Percentiles rank a stretch among this genome's conserved stretches.
phyloP scores from a whole-genome alignment of 2,797 vertebrate species.

The Sebastolobus alascanus region DNA sequence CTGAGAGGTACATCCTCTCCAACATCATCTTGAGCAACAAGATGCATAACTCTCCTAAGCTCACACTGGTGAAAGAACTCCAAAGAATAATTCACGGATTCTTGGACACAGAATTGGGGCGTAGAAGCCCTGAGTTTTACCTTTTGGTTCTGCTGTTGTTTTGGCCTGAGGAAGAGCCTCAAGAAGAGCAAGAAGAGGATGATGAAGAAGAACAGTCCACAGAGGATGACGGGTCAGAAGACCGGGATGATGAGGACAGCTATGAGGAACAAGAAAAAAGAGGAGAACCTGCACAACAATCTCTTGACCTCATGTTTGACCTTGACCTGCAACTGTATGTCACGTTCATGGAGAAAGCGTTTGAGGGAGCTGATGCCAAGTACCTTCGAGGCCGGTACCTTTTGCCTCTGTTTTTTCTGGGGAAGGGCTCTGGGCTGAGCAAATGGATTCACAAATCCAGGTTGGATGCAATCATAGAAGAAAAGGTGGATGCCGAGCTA shows the following conservation, averaged over 20 bases:
- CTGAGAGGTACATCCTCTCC: slow-evolving; percentile 58
- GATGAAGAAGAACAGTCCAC: not conserved
- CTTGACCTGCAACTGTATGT: not conserved
- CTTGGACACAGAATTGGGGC: rapidly evolving
- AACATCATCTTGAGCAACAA: slow-evolving; percentile 63
- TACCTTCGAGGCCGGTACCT: slow-evolving; percentile 48
- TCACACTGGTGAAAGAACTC: slow-evolving; percentile 1
- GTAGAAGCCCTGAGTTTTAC: slow-evolving; percentile 42
- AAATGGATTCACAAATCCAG: slow-evolving; percentile 62
- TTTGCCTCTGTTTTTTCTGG: slow-evolving; percentile 64
- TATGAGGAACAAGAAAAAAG: not conserved
- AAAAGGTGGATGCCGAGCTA: not conserved
- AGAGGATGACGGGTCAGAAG: not conserved
- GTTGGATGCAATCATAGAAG: slow-evolving; percentile 47
- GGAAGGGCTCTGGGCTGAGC: slow-evolving; percentile 50
- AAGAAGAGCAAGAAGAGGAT: not conserved
- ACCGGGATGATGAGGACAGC: not conserved
- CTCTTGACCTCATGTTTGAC: no score
- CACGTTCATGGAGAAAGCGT: slow-evolving; percentile 15
- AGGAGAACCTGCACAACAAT: not conserved
- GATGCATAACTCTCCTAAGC: not conserved
- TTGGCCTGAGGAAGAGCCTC: slow-evolving; percentile 46
- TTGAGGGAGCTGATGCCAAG: not conserved
- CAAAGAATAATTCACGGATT: slow-evolving; percentile 14
- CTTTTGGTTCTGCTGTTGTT: slow-evolving; percentile 62